phyloP scores from a whole-genome alignment of 2,113 vertebrate species.

The Natator depressus region DNA sequence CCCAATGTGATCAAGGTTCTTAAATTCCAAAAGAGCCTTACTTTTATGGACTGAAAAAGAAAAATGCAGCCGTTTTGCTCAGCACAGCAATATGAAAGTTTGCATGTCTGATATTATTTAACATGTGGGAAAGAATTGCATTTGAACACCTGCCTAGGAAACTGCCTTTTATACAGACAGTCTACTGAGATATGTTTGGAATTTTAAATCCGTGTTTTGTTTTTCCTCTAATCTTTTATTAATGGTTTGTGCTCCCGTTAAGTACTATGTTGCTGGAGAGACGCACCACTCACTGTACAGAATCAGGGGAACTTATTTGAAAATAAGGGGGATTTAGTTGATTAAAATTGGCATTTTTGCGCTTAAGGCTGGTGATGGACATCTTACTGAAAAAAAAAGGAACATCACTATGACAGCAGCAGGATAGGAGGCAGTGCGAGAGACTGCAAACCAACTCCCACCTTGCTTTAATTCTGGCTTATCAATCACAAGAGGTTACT shows the following conservation, averaged over 20 bases:
- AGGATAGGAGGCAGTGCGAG: background rate
- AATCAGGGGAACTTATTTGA: slow-evolving; percentile 46
- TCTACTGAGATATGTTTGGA: slow-evolving; percentile 76
- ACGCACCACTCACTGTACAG: slow-evolving; percentile 51
- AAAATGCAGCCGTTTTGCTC: slow-evolving; percentile 70
- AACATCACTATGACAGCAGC: slow-evolving; percentile 44
- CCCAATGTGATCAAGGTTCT: slow-evolving; percentile 57
- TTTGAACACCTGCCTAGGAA: slow-evolving; percentile 67
- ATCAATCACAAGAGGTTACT: background rate
- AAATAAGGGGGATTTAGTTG: slow-evolving; percentile 58
- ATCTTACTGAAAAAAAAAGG: background rate
- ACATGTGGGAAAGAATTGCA: slow-evolving; percentile 71
- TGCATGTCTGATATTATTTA: slow-evolving; percentile 77
- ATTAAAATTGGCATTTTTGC: slow-evolving; percentile 54
- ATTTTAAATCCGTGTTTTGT: slow-evolving; percentile 74
- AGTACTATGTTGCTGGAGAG: slow-evolving; percentile 55
- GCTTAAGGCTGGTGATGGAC: slow-evolving; percentile 48
- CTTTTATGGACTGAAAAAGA: slow-evolving; percentile 67
- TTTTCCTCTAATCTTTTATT: slow-evolving; percentile 79
- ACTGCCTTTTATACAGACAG: slow-evolving; percentile 75
- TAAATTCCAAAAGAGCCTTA: slow-evolving; percentile 67
- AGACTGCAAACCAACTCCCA: background rate
- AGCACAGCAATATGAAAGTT: slow-evolving; percentile 76
- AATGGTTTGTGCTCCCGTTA: slow-evolving; percentile 75
- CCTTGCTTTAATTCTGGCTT: slow-evolving; percentile 35